Percentiles rank a stretch among this genome's conserved stretches.
Evolutionary conservation across 2,888 invertebrate genomes (phyloP).

Genomic region (Augochlorella aurata): DNA sequence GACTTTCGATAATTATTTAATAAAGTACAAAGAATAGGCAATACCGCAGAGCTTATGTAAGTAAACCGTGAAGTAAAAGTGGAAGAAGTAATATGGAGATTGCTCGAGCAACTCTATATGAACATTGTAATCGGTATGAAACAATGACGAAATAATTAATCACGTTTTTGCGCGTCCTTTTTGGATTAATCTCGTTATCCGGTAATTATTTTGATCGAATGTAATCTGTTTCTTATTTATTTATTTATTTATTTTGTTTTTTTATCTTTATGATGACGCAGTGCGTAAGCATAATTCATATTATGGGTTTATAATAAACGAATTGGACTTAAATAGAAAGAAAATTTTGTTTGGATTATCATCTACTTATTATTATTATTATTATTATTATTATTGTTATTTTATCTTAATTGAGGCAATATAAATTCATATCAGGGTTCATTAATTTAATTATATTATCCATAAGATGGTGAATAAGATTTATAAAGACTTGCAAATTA

Average conservation of each 20-base stretch:
- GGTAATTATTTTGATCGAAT: not conserved
- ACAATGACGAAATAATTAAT: not conserved
- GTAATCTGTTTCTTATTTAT: no score
- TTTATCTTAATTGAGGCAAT: not conserved
- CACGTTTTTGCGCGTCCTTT: not conserved
- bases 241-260: no score
- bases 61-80: slow-evolving; percentile 24
- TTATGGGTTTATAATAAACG: not conserved
- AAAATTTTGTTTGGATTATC: not conserved
- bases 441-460: not conserved
- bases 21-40: not conserved
- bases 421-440: not conserved
- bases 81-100: not conserved
- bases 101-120: not conserved
- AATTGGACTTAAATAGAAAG: not conserved
- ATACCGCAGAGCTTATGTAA: slow-evolving; percentile 22
- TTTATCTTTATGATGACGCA: no score
- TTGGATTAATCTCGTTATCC: not conserved
- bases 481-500: not conserved
- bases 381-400: not conserved
- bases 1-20: slow-evolving; percentile 16
- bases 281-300: not conserved
- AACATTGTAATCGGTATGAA: slow-evolving; percentile 15
- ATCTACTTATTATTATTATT: not conserved
- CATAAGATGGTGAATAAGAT: not conserved